A percentile compares a stretch with the other conserved stretches of the same genome.
These are phyloP conservation scores for Falco concolor DNA, from an alignment of 2,797 vertebrate species.

Conservation along the genomic window DNA sequence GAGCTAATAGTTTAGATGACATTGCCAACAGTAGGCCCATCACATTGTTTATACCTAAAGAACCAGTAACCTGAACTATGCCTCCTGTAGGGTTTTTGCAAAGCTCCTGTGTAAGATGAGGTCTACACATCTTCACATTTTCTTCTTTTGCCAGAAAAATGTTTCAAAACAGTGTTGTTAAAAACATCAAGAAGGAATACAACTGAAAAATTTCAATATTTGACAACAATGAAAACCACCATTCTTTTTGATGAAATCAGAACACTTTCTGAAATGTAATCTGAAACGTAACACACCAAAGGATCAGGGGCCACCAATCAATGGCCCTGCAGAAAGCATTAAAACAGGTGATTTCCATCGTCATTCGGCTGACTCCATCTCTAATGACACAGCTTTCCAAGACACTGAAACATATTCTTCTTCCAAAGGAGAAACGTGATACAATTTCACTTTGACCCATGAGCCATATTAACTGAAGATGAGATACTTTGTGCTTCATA, in stretches of 20 bases:
- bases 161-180: background rate
- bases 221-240: background rate
- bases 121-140: background rate
- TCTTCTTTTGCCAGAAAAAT: background rate
- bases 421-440: constrained; percentile 4
- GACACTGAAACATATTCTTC: constrained; percentile 7
- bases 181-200: background rate
- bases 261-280: constrained; percentile 32
- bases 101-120: background rate
- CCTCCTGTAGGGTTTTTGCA: background rate
- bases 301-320: background rate
- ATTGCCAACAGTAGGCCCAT: background rate
- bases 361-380: background rate
- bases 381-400: constrained; percentile 13
- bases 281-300: background rate
- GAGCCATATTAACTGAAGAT: background rate
- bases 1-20: background rate
- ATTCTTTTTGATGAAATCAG: constrained; percentile 4
- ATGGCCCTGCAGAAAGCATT: constrained; percentile 10
- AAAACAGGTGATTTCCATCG: constrained; percentile 3
- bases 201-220: constrained; percentile 14
- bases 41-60: background rate
- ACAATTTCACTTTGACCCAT: background rate
- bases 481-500: constrained; percentile 22
- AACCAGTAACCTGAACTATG: background rate